Percentiles rank a stretch among this genome's conserved stretches.
Evolutionary conservation across 2,888 invertebrate genomes (phyloP).

Genomic region (Adela reaumurella): DNA sequence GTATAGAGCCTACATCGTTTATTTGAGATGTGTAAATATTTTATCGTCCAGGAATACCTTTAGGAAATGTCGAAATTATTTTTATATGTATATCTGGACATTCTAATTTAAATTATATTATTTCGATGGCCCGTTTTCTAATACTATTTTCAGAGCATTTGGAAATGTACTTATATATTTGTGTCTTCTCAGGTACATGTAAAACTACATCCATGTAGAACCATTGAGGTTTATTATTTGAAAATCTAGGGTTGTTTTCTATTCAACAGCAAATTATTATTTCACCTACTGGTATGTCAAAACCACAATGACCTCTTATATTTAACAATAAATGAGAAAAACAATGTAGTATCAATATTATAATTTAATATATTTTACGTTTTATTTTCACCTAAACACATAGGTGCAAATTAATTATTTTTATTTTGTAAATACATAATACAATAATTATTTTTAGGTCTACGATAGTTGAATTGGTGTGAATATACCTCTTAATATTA

Average conservation of each 20-base stretch:
- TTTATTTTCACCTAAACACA: slow-evolving; percentile 53
- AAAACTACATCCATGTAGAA: too few relatives aligned
- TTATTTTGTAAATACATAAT: background rate
- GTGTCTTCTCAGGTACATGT: too few relatives aligned
- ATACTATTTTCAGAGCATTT: too few relatives aligned
- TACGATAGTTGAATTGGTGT: background rate
- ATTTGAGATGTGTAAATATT: too few relatives aligned
- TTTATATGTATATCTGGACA: too few relatives aligned
- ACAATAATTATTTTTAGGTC: background rate
- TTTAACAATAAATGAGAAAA: slow-evolving; percentile 56
- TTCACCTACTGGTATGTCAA: slow-evolving; percentile 40
- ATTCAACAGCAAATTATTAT: too few relatives aligned
- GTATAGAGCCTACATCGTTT: too few relatives aligned
- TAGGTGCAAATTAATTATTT: background rate
- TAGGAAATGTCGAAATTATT: background rate
- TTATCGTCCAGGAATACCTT: background rate
- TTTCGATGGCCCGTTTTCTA: too few relatives aligned
- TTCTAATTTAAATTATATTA: too few relatives aligned
- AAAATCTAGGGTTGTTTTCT: too few relatives aligned
- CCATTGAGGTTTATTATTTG: too few relatives aligned
- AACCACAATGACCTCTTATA: slow-evolving; percentile 59
- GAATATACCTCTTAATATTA: background rate
- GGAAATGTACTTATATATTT: too few relatives aligned
- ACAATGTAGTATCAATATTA: slow-evolving; percentile 55
- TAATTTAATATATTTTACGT: slow-evolving; percentile 57